A percentile compares a stretch with the other conserved stretches of the same genome.
phyloP scores from a whole-genome alignment of 2,888 invertebrate species.

The Craniophora ligustri region DNA sequence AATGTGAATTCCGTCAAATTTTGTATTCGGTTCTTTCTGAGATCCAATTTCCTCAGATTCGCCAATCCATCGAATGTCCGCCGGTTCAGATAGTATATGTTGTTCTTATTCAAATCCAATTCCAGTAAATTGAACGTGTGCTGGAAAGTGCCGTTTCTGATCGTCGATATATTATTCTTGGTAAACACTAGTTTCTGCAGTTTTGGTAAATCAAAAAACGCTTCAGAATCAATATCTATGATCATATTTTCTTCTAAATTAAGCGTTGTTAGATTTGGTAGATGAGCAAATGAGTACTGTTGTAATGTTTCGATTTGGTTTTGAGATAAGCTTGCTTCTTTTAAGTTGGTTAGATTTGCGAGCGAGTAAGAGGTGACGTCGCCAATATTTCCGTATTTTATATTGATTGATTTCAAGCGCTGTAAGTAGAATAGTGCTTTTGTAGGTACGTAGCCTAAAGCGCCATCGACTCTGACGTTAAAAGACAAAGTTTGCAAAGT shows the following conservation, averaged over 20 bases:
- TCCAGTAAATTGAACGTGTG: constrained; percentile 92
- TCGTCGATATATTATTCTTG: constrained; percentile 94
- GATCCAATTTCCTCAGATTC: constrained; percentile 92
- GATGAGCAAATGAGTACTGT: constrained; percentile 92
- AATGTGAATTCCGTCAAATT: constrained; percentile 94
- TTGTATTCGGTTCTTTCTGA: constrained; percentile 92
- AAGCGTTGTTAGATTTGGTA: constrained; percentile 91
- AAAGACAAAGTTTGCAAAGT: constrained; percentile 92
- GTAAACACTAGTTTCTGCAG: constrained; percentile 93
- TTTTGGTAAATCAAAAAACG: constrained; percentile 92
- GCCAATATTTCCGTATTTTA: constrained; percentile 92
- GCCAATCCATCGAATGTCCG: constrained; percentile 94
- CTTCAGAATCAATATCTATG: constrained; percentile 91
- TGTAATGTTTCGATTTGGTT: constrained; percentile 92
- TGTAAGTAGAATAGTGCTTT: constrained; percentile 91
- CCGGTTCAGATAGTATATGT: constrained; percentile 92
- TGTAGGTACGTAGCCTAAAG: constrained; percentile 92
- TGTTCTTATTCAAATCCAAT: constrained; percentile 94
- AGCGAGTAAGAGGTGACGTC: constrained; percentile 92
- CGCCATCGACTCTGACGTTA: constrained; percentile 91
- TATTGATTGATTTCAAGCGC: constrained; percentile 90
- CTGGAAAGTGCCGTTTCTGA: constrained; percentile 95
- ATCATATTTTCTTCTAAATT: constrained; percentile 93
- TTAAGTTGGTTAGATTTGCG: constrained; percentile 91
- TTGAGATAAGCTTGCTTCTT: constrained; percentile 90